Evolutionary conservation across 2,888 invertebrate genomes (phyloP).

Genomic region (Venusia cambrica): DNA sequence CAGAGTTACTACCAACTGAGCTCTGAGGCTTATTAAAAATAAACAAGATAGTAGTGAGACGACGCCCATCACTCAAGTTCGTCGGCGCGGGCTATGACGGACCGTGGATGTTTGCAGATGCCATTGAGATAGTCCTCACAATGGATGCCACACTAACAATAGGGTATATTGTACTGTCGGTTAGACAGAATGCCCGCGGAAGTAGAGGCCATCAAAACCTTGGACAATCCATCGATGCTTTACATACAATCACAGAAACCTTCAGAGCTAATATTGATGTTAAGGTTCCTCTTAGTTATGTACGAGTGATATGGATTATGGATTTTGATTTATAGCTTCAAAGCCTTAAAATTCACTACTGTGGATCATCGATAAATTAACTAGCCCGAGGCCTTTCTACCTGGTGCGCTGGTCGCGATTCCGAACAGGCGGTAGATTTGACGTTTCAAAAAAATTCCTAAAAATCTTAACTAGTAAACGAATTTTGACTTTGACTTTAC

Average conservation of each 20-base stretch:
- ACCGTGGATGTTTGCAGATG: conserved; percentile 58
- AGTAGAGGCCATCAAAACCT: conserved; percentile 66
- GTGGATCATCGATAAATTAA: too few relatives aligned
- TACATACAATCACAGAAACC: conserved; percentile 21
- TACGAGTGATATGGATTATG: too few relatives aligned
- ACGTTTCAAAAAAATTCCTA: too few relatives aligned
- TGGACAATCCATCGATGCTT: conserved; percentile 48
- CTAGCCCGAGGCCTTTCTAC: too few relatives aligned
- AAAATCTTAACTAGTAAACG: too few relatives aligned
- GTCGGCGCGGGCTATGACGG: conserved; percentile 14
- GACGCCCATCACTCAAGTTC: conserved; percentile 15
- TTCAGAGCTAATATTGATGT: conserved; percentile 35
- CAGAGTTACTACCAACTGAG: too few relatives aligned
- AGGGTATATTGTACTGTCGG: conserved; percentile 69
- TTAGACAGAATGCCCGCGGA: conserved; percentile 61
- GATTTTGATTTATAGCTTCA: too few relatives aligned
- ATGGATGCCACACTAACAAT: conserved; percentile 49
- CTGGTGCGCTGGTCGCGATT: too few relatives aligned
- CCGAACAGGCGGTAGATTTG: too few relatives aligned
- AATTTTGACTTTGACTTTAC: too few relatives aligned
- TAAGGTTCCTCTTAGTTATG: too few relatives aligned
- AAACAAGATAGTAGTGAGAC: conserved; percentile 3
- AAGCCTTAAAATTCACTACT: too few relatives aligned
- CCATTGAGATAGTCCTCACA: conserved; percentile 64
- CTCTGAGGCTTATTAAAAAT: conserved; percentile 1